Evolutionary conservation across 2,113 vertebrate genomes (phyloP).

Genomic region (Neomonachus schauinslandi): DNA sequence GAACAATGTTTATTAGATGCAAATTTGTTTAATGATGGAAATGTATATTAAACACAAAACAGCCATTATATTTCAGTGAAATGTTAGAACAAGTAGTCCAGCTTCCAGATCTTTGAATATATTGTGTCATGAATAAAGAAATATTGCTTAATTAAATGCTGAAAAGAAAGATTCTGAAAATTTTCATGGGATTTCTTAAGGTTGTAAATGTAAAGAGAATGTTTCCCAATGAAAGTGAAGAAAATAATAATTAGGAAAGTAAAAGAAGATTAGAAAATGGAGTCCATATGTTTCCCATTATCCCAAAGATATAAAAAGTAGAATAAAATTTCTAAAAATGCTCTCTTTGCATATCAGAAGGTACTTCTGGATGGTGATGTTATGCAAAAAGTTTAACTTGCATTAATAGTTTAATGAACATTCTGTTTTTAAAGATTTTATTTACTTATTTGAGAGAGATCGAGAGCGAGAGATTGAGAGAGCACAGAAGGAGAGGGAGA

Average conservation of each 20-base stretch:
- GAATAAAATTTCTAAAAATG: neutral
- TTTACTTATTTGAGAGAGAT: neutral
- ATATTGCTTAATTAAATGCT: neutral
- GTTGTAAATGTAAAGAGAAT: neutral
- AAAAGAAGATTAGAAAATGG: neutral
- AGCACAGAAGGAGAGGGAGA: neutral
- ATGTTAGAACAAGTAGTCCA: neutral
- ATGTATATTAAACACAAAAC: neutral
- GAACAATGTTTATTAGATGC: neutral
- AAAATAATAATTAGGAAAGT: neutral
- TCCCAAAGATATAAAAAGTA: neutral
- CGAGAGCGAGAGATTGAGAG: neutral
- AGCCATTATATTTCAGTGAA: neutral
- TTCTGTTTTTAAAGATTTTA: neutral
- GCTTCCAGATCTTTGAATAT: neutral
- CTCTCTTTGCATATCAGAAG: neutral
- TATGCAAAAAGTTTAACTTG: neutral
- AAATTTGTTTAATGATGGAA: neutral
- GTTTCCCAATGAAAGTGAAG: neutral
- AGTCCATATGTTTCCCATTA: neutral
- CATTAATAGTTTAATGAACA: neutral
- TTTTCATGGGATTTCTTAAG: neutral
- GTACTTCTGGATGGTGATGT: neutral
- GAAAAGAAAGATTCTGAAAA: neutral
- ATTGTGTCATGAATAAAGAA: neutral